Evolutionary conservation across 2,888 invertebrate genomes (phyloP).

Genomic region (Maniola hyperantus): DNA sequence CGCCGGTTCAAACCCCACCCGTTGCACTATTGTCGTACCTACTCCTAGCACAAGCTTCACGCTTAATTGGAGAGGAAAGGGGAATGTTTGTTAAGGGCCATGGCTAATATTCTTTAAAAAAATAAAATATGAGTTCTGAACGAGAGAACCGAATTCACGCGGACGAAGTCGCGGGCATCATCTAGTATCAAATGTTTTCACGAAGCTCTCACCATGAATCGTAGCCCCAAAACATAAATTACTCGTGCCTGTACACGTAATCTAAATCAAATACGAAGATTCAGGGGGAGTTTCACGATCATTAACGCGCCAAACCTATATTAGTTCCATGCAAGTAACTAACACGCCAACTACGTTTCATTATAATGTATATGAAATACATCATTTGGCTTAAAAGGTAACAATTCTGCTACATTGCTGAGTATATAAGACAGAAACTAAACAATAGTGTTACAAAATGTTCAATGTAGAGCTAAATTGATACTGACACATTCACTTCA

Average conservation of each 20-base stretch:
- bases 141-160: too few species aligned
- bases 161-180: too few species aligned
- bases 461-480: constrained; percentile 27
- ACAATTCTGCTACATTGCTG: constrained; percentile 26
- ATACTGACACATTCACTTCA: neutral
- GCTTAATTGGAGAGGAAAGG: too few species aligned
- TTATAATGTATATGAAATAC: constrained; percentile 31
- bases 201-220: constrained; percentile 21
- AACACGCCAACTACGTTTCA: constrained; percentile 51
- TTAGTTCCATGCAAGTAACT: constrained; percentile 56
- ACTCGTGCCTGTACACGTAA: constrained; percentile 31
- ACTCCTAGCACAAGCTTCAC: too few species aligned
- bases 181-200: constrained; percentile 21
- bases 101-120: too few species aligned
- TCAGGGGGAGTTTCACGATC: constrained; percentile 47
- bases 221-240: constrained; percentile 29
- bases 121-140: too few species aligned
- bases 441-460: constrained; percentile 12
- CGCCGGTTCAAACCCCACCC: too few species aligned
- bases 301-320: constrained; percentile 56
- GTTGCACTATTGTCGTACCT: too few species aligned
- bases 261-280: constrained; percentile 47
- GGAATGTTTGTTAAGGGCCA: too few species aligned
- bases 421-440: neutral
- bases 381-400: neutral